phyloP scores from a whole-genome alignment of 1,140 invertebrate species.

The Venustaconcha ellipsiformis region DNA sequence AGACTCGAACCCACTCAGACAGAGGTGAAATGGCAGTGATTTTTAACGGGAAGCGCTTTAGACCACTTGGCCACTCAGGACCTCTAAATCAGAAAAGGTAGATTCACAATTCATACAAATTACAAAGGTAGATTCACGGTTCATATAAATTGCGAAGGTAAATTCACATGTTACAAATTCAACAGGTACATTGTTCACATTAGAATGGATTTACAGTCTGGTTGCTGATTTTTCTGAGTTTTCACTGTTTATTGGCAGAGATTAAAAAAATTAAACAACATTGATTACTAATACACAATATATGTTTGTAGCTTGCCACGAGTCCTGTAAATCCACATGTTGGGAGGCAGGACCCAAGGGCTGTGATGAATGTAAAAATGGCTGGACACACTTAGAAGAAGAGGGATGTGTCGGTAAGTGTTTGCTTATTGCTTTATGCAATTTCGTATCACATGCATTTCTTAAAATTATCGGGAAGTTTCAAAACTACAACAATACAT shows the following conservation, averaged over 20 bases:
- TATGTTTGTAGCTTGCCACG: slow-evolving; percentile 78
- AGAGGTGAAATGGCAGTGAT: slow-evolving; percentile 66
- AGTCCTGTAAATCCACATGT: slow-evolving; percentile 85
- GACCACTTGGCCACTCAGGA: too few relatives aligned
- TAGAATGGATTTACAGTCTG: too few relatives aligned
- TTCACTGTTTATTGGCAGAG: too few relatives aligned
- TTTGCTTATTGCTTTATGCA: not conserved
- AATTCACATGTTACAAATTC: not conserved
- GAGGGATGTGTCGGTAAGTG: slow-evolving; percentile 79
- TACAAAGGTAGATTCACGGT: slow-evolving; percentile 76
- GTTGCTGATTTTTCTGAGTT: too few relatives aligned
- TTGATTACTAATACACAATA: too few relatives aligned
- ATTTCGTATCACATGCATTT: not conserved
- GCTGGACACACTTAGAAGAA: slow-evolving; percentile 83
- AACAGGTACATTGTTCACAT: too few relatives aligned
- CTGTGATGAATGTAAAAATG: slow-evolving; percentile 86
- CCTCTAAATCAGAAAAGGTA: not conserved
- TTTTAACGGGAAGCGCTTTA: too few relatives aligned
- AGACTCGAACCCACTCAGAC: too few relatives aligned
- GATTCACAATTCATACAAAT: slow-evolving; percentile 45
- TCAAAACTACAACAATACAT: not conserved
- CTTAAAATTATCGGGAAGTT: not conserved
- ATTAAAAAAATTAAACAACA: too few relatives aligned
- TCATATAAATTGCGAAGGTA: too few relatives aligned
- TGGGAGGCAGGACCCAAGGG: slow-evolving; percentile 81